These are phyloP conservation scores for Hipposideros armiger DNA, from an alignment of 2,113 vertebrate genomes.

Conservation along the genomic window DNA sequence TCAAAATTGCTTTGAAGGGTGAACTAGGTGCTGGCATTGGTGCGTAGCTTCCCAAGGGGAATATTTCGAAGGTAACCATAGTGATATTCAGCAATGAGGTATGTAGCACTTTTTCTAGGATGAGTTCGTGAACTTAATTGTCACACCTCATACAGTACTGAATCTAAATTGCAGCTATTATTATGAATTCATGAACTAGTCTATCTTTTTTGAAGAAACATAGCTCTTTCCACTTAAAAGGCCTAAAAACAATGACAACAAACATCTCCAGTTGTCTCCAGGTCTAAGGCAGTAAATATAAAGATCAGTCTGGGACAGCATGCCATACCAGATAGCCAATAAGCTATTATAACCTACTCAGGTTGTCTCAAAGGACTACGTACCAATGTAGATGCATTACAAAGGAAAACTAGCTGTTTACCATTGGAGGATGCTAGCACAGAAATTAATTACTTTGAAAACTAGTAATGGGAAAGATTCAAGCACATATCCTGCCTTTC, in stretches of 20 bases:
- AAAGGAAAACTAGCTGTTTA: background rate
- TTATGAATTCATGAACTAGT: background rate
- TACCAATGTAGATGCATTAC: background rate
- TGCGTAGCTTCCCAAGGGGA: too few relatives aligned
- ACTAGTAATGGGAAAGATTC: background rate
- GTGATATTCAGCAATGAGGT: too few relatives aligned
- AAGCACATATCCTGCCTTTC: background rate
- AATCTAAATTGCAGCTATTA: background rate
- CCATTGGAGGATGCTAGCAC: background rate
- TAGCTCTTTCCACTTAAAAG: background rate
- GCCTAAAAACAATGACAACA: background rate
- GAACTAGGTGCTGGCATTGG: too few relatives aligned
- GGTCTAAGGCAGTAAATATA: background rate
- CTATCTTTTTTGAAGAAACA: background rate
- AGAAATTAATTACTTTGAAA: constrained; percentile 33
- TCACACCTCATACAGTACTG: background rate
- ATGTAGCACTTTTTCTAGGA: too few relatives aligned
- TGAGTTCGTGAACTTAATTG: too few relatives aligned
- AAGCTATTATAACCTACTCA: background rate
- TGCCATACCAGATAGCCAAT: background rate
- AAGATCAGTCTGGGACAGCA: background rate
- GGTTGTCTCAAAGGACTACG: background rate
- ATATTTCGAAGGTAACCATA: too few relatives aligned
- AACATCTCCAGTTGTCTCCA: background rate
- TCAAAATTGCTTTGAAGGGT: too few relatives aligned